phyloP scores from a whole-genome alignment of 2,888 invertebrate species.

The Frankliniella fusca region DNA sequence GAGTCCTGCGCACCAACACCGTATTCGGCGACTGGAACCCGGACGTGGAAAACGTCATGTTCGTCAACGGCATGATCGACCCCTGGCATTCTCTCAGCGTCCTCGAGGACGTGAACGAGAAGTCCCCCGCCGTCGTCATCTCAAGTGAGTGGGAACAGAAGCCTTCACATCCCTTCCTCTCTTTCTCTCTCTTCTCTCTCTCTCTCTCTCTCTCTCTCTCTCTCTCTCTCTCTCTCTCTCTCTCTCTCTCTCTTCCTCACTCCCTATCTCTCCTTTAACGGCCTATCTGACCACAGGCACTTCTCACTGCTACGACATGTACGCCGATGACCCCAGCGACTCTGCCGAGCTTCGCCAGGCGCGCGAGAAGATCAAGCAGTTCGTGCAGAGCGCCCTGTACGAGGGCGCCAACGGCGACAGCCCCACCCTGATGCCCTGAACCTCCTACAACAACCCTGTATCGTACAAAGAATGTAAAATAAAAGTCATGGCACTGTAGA shows the following conservation, averaged over 20 bases:
- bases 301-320: constrained; percentile 6
- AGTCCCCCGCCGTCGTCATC: neutral
- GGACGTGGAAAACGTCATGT: constrained; percentile 34
- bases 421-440: neutral
- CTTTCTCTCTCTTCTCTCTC: neutral
- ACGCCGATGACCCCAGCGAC: neutral
- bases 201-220: neutral
- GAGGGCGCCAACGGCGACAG: neutral
- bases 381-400: neutral
- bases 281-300: neutral
- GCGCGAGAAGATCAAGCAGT: neutral
- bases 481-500: no score
- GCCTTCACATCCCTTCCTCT: neutral
- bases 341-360: neutral
- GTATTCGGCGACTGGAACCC: constrained; percentile 33
- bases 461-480: no score
- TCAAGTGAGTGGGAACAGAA: neutral
- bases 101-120: constrained; percentile 5
- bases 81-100: constrained; percentile 36
- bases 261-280: no score
- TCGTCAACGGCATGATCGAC: constrained; percentile 34
- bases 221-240: no score
- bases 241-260: neutral
- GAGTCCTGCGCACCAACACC: constrained; percentile 31
- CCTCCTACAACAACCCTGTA: no score